Conservation (phyloP, 2,888 invertebrate genomes). For the Pyralis farinalis region DNA sequence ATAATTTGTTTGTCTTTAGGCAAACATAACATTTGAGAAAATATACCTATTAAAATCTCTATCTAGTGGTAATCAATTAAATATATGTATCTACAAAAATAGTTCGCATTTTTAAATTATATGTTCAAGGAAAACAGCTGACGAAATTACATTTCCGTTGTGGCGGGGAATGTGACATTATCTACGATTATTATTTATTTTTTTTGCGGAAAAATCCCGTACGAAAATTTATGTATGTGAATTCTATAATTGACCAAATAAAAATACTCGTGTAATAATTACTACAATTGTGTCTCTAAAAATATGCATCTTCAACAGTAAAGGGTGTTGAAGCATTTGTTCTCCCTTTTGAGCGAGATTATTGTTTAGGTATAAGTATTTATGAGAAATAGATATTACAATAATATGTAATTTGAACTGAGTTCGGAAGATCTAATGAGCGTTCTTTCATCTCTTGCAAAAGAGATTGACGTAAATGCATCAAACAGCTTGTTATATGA, state of each 20-base stretch:
- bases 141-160: conserved; percentile 35
- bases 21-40: conserved; percentile 74
- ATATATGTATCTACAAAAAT: conserved; percentile 79
- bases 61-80: conserved; percentile 74
- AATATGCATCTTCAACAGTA: conserved; percentile 68
- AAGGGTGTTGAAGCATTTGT: conserved; percentile 52
- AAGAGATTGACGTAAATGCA: conserved; percentile 33
- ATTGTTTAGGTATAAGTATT: conserved; percentile 41
- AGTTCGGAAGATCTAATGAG: conserved; percentile 59
- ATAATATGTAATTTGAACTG: conserved; percentile 53
- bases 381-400: conserved; percentile 44
- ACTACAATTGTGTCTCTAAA: conserved; percentile 73
- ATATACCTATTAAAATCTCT: conserved; percentile 66
- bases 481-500: conserved; percentile 47
- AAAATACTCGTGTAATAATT: conserved; percentile 42
- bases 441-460: conserved; percentile 37
- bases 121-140: conserved; percentile 47
- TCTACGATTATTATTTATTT: conserved; percentile 15
- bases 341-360: conserved; percentile 53
- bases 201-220: conserved; percentile 41
- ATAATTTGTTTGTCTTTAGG: conserved; percentile 50
- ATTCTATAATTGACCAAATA: conserved; percentile 48
- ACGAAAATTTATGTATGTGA: conserved; percentile 44
- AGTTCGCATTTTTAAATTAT: conserved; percentile 70
- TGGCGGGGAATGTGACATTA: conserved; percentile 27